Evolutionary conservation across 2,113 vertebrate species (phyloP).

Genomic region (Sminthopsis crassicaudata): DNA sequence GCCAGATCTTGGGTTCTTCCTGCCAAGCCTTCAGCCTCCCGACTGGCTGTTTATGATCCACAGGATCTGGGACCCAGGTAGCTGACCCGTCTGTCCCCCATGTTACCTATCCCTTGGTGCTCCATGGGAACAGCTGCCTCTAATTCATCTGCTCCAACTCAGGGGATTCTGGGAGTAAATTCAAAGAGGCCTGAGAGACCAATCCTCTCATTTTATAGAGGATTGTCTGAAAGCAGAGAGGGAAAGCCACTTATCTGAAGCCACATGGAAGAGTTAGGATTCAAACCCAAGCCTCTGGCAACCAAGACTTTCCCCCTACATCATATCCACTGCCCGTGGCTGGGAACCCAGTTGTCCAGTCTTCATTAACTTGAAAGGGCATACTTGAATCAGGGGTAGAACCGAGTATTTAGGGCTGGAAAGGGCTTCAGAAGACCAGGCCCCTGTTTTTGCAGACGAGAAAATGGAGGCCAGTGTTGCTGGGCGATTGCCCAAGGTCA

Average conservation of each 20-base stretch:
- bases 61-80: no score
- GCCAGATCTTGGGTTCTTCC: neutral
- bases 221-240: constrained; percentile 16
- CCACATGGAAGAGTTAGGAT: neutral
- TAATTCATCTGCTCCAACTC: neutral
- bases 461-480: neutral
- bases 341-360: neutral
- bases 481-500: no score
- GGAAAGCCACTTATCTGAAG: neutral
- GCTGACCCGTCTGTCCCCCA: neutral
- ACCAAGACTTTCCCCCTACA: neutral
- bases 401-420: neutral
- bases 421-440: neutral
- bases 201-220: constrained; percentile 23
- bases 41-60: neutral
- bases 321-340: neutral
- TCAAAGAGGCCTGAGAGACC: neutral
- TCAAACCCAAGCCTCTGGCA: neutral
- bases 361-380: neutral
- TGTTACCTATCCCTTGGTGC: no score
- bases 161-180: neutral
- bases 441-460: neutral
- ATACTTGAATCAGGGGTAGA: neutral
- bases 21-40: neutral
- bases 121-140: neutral